phyloP scores from a whole-genome alignment of 2,113 vertebrate species.

The Eretmochelys imbricata region DNA sequence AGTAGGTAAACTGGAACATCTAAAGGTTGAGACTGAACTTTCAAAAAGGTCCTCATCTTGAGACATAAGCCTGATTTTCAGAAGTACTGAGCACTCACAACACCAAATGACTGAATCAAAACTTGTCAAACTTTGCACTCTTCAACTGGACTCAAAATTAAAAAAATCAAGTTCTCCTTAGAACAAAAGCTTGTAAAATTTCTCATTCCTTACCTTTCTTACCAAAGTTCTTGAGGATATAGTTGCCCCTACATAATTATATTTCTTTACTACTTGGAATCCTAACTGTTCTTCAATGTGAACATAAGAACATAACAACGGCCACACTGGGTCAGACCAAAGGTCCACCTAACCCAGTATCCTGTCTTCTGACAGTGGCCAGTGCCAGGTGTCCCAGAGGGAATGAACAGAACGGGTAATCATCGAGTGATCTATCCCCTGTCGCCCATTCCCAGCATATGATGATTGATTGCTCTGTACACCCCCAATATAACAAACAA shows the following conservation, averaged over 20 bases:
- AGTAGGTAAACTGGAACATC: not conserved
- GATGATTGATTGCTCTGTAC: not conserved
- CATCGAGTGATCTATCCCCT: too few relatives aligned
- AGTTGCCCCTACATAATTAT: not conserved
- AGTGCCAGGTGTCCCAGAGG: too few relatives aligned
- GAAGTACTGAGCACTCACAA: not conserved
- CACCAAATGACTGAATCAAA: not conserved
- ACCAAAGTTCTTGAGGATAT: not conserved
- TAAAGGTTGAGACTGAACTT: not conserved
- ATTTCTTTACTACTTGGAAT: not conserved
- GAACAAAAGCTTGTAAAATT: not conserved
- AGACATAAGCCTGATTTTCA: not conserved
- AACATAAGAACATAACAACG: not conserved
- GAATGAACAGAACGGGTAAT: too few relatives aligned
- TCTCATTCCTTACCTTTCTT: not conserved
- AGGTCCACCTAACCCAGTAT: too few relatives aligned
- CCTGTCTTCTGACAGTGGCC: too few relatives aligned
- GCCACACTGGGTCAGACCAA: too few relatives aligned
- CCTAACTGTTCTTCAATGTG: not conserved
- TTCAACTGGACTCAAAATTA: not conserved
- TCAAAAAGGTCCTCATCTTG: not conserved
- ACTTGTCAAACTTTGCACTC: not conserved
- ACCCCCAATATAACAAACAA: not conserved
- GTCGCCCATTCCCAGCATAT: too few relatives aligned
- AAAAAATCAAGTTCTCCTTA: not conserved